Base-by-base conservation (phyloP, 2,888 invertebrate genomes). In the Drosophila borealis region DNA sequence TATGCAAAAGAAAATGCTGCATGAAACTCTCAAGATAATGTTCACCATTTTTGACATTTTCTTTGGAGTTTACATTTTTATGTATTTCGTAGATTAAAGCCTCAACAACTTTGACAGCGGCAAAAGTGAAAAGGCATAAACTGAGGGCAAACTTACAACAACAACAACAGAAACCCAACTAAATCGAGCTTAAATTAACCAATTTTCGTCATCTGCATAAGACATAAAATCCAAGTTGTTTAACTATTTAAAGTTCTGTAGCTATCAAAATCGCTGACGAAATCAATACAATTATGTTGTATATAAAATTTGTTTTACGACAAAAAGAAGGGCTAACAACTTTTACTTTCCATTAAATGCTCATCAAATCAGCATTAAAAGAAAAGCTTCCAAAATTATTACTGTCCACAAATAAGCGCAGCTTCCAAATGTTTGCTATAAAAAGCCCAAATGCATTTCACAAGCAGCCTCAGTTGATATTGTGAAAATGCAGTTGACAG, bases 1-100 rank as follows among this genome's bases (percentile, higher is more conserved):
- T 85, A 85, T 85, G 84, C 87, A 80, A 87, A 86, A 74, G 70
- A 74, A 83, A 80, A 80, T 80, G 73, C 63, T 75, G 67, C 69
- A 74, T 68, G 67, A 63, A 65, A 75, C 48, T 67, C 74, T 74
- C 69, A 59, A 81, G 84, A 84, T 83, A 76, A 77, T 79, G 51
- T 63, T 61, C 53, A 70, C 75, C 56, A 67, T 78, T 78, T 78
- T 56, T 72, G 75, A 69, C 78, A 75, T 55, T 75, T 75, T 72
- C 62, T 29, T 14, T 53, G 39, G 29, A 67, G 50, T 51, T 64
- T 48, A 41, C 45, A 45, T 55, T 67, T 66, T 70, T 71, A 67
- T 76, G 72, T 53, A n/a, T 62, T 64, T 62, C 25, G 29, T 46
- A 68, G 57, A 63, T 68, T 65, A 78, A 67, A 73, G 42, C 45